Percentiles rank a stretch among this genome's conserved stretches.
Conservation (phyloP, 2,888 invertebrate species). For the Listrodromus nycthemerus region DNA sequence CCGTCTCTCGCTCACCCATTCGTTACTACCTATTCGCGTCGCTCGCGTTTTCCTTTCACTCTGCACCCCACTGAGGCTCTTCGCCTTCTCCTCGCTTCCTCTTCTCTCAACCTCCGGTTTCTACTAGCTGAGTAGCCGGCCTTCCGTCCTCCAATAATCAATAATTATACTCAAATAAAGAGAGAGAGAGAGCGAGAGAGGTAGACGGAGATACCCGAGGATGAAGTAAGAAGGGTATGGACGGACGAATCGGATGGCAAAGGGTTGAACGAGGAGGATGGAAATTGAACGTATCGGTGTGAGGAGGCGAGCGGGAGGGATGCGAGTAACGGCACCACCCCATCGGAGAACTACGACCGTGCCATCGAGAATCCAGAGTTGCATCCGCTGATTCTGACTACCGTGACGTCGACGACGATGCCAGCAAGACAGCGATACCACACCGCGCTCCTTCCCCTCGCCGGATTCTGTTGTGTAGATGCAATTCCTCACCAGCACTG, state of each 20-base stretch:
- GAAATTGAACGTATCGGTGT: slow-evolving; percentile 74
- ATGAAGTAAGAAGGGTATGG: slow-evolving; percentile 71
- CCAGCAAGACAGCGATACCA: background rate
- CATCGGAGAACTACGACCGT: slow-evolving; percentile 23
- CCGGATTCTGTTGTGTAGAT: slow-evolving; percentile 3
- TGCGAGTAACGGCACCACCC: slow-evolving; percentile 6
- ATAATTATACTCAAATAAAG: slow-evolving; percentile 88
- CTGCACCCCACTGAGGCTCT: slow-evolving; percentile 61
- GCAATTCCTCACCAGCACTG: slow-evolving; percentile 7
- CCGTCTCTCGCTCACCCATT: slow-evolving; percentile 63
- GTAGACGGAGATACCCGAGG: slow-evolving; percentile 54
- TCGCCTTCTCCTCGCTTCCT: slow-evolving; percentile 64
- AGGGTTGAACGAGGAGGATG: slow-evolving; percentile 72
- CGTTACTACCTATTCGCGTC: slow-evolving; percentile 71
- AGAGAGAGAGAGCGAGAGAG: slow-evolving; percentile 82
- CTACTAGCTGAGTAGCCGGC: slow-evolving; percentile 79
- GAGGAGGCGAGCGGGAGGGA: slow-evolving; percentile 80
- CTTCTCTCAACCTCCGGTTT: slow-evolving; percentile 71
- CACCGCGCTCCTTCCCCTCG: background rate
- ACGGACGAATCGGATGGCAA: slow-evolving; percentile 56
- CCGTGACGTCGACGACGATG: slow-evolving; percentile 5
- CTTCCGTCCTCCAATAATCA: slow-evolving; percentile 86
- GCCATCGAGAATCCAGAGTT: background rate
- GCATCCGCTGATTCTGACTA: background rate
- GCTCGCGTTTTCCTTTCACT: slow-evolving; percentile 71